A percentile compares a stretch with the other conserved stretches of the same genome.
Evolutionary conservation across 2,888 invertebrate genomes (phyloP).

Genomic region (Acrobasis suavella): DNA sequence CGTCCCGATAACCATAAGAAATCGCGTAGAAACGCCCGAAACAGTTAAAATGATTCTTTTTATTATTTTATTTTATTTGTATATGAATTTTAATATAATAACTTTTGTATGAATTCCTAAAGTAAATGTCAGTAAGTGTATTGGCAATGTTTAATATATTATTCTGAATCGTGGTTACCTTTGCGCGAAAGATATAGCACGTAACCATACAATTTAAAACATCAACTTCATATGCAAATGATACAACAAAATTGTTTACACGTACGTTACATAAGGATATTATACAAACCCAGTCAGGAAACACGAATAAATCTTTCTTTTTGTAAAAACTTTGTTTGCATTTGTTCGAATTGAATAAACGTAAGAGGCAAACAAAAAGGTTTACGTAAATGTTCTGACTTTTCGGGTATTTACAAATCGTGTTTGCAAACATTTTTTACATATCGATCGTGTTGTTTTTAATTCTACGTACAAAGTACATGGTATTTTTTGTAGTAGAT

Average conservation of each 20-base stretch:
- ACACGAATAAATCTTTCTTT: slow-evolving; percentile 10
- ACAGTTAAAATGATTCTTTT: no score
- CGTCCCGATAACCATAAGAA: no score
- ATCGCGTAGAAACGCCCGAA: no score
- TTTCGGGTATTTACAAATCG: neutral
- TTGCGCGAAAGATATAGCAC: neutral
- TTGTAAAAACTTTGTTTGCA: neutral
- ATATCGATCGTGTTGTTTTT: neutral
- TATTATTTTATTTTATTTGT: no score
- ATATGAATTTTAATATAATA: no score
- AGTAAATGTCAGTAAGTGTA: no score
- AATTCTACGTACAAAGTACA: no score
- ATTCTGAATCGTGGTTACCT: no score
- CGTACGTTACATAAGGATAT: neutral
- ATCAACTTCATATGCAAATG: neutral
- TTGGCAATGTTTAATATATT: no score
- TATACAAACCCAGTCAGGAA: slow-evolving; percentile 9
- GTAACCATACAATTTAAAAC: neutral
- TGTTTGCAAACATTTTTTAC: neutral
- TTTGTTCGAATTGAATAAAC: neutral
- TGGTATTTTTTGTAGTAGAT: no score
- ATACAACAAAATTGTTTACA: neutral
- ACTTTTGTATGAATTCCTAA: no score
- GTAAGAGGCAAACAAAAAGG: neutral
- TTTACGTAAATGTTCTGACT: neutral